These are phyloP conservation scores for Brachylomia viminalis DNA, from an alignment of 2,888 invertebrate species.

Conservation along the genomic window DNA sequence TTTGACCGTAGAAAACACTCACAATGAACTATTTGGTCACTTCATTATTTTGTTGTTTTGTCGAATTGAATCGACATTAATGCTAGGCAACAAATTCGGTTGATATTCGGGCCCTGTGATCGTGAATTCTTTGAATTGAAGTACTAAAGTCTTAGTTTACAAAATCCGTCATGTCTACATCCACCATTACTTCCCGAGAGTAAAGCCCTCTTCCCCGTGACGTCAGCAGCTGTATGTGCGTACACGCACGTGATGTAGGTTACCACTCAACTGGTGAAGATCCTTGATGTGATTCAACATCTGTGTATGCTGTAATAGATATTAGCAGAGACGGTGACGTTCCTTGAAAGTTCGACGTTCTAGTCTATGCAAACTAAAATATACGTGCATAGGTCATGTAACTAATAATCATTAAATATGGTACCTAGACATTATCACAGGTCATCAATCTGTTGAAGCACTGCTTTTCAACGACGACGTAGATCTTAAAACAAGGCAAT, in stretches of 20 bases:
- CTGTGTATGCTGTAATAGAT: slow-evolving; percentile 26
- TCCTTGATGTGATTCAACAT: slow-evolving; percentile 14
- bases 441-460: neutral
- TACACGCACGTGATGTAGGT: slow-evolving; percentile 43
- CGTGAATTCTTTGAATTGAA: neutral
- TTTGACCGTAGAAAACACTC: too few relatives aligned
- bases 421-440: neutral
- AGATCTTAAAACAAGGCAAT: too few relatives aligned
- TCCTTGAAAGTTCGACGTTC: neutral
- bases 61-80: too few relatives aligned
- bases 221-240: slow-evolving; percentile 44
- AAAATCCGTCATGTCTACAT: slow-evolving; percentile 24
- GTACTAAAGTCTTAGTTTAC: neutral
- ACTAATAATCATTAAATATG: neutral
- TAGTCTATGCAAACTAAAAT: too few relatives aligned
- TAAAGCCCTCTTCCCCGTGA: slow-evolving; percentile 55
- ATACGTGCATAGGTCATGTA: neutral
- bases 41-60: too few relatives aligned
- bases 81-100: too few relatives aligned
- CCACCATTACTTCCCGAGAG: slow-evolving; percentile 32
- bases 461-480: neutral
- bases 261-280: slow-evolving; percentile 27
- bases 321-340: neutral
- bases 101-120: too few relatives aligned
- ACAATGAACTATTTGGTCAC: too few relatives aligned